Conservation (phyloP, 2,113 vertebrate species). For the Neolamprologus modestus region DNA sequence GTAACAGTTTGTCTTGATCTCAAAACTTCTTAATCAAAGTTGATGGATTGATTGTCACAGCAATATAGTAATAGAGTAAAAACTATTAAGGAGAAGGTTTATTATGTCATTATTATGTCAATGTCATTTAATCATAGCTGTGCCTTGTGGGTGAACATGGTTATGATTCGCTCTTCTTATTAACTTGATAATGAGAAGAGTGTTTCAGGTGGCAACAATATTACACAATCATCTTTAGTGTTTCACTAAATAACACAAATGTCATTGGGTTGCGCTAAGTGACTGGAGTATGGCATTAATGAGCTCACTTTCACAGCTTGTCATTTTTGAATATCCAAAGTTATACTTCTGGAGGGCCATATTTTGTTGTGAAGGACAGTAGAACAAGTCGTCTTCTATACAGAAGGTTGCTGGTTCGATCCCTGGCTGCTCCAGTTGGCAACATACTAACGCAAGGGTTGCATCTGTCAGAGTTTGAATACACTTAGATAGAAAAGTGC, state of each 20-base stretch:
- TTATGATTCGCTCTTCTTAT: not conserved
- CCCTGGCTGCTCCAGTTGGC: not conserved
- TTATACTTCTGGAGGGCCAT: not conserved
- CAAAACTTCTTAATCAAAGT: not conserved
- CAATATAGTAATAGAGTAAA: not conserved
- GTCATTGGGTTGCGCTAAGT: not conserved
- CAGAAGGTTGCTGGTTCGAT: not conserved
- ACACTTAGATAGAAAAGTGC: not conserved
- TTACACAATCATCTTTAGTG: not conserved
- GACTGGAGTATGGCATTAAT: not conserved
- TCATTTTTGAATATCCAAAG: not conserved
- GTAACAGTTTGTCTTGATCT: not conserved
- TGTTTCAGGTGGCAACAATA: not conserved
- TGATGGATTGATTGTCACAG: not conserved
- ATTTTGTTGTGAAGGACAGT: not conserved
- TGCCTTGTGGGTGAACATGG: not conserved
- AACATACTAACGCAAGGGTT: not conserved
- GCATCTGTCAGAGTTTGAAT: not conserved
- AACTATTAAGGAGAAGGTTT: not conserved
- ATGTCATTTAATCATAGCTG: not conserved
- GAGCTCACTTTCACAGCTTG: not conserved
- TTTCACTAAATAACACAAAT: not conserved
- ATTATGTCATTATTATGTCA: not conserved
- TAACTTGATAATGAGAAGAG: not conserved
- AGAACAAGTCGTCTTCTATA: not conserved